These are phyloP conservation scores for Micromys minutus DNA, from an alignment of 2,113 vertebrate species.

Conservation along the genomic window DNA sequence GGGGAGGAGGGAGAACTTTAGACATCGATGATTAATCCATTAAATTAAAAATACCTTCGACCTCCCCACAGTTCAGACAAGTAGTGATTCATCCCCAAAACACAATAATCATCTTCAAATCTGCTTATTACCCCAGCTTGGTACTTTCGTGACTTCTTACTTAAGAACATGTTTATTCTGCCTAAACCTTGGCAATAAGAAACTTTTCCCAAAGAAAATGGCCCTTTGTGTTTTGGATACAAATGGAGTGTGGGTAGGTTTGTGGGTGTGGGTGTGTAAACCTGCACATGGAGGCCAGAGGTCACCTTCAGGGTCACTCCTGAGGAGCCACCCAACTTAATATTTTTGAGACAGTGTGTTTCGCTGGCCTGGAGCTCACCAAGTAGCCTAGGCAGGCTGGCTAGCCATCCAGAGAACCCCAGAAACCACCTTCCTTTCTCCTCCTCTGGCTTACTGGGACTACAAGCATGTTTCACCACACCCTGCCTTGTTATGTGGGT, in stretches of 20 bases:
- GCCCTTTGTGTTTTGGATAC: neutral
- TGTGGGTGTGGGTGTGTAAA: neutral
- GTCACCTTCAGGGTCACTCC: neutral
- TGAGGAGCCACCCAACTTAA: neutral
- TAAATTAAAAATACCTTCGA: constrained; percentile 68
- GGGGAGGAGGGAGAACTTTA: constrained; percentile 53
- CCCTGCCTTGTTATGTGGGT: neutral
- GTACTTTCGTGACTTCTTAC: neutral
- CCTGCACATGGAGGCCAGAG: neutral
- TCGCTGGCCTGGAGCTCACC: neutral
- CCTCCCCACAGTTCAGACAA: constrained; percentile 56
- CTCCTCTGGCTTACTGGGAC: neutral
- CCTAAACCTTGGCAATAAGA: neutral
- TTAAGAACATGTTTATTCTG: constrained; percentile 13
- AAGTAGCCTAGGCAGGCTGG: no score
- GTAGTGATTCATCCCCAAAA: constrained; percentile 28
- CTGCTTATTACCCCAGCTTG: constrained; percentile 23
- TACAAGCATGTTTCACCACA: neutral
- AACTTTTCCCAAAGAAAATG: neutral
- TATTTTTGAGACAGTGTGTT: neutral
- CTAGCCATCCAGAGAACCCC: neutral
- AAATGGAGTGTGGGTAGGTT: neutral
- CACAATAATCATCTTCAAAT: constrained; percentile 47
- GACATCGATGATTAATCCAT: constrained; percentile 75
- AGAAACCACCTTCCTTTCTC: no score